Percentiles rank a stretch among this genome's conserved stretches.
phyloP scores from a whole-genome alignment of 2,888 invertebrate species.

The Amphipoea lucens region DNA sequence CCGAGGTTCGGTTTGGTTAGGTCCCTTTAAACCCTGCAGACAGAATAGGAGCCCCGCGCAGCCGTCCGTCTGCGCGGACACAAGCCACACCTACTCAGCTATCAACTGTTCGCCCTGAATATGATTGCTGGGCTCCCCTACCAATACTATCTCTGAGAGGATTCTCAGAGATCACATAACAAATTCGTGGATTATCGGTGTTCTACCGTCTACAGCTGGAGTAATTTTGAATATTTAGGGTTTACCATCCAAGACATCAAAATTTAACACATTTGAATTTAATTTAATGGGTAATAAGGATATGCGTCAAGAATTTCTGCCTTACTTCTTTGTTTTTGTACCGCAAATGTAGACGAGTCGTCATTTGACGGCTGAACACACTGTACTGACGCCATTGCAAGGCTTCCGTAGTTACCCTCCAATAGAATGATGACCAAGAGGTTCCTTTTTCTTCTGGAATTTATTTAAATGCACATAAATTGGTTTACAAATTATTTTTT shows the following conservation, averaged over 20 bases:
- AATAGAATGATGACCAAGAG: constrained; percentile 78
- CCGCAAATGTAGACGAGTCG: constrained; percentile 76
- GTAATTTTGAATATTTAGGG: background rate
- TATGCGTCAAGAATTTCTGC: background rate
- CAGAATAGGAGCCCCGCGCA: no score
- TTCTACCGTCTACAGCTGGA: background rate
- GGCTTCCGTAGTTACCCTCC: constrained; percentile 79
- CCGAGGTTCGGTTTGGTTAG: no score
- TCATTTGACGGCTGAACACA: constrained; percentile 81
- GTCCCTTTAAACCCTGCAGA: no score
- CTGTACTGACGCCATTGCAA: constrained; percentile 87
- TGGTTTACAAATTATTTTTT: background rate
- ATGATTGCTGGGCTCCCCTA: no score
- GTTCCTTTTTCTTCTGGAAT: constrained; percentile 67
- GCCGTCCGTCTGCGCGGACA: no score
- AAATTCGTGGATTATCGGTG: background rate
- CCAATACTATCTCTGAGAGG: no score
- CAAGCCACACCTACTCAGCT: no score
- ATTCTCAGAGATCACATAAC: background rate
- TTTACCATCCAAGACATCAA: background rate
- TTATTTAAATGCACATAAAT: background rate
- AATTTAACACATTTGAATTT: background rate
- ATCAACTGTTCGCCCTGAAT: no score
- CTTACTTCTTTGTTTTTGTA: constrained; percentile 81
- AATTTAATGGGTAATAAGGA: background rate